Conservation (phyloP, 2,797 vertebrate species). For the Chromobotia macracanthus region DNA sequence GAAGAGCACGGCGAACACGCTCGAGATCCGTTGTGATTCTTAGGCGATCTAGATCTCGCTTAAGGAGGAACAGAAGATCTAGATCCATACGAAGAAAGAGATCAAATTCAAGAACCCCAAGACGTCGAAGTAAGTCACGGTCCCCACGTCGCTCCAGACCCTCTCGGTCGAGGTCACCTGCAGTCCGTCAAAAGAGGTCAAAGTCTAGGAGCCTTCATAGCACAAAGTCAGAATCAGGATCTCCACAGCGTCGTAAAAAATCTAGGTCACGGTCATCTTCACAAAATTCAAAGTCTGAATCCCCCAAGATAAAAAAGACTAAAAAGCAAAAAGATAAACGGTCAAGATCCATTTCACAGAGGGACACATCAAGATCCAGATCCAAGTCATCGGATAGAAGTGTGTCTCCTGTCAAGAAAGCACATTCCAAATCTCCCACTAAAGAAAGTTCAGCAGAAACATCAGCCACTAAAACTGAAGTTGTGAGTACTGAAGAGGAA, state of each 20-base stretch:
- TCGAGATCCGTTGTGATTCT: slow-evolving; percentile 74
- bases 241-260: slow-evolving; percentile 65
- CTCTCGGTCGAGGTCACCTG: slow-evolving; percentile 65
- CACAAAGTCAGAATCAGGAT: slow-evolving; percentile 70
- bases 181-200: slow-evolving; percentile 49
- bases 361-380: slow-evolving; percentile 72
- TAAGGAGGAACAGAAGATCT: slow-evolving; percentile 64
- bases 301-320: slow-evolving; percentile 62
- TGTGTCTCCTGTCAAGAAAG: slow-evolving; percentile 68
- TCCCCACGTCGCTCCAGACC: slow-evolving; percentile 69
- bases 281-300: slow-evolving; percentile 69
- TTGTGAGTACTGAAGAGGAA: background rate
- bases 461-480: slow-evolving; percentile 9
- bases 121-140: slow-evolving; percentile 55
- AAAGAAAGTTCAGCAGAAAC: slow-evolving; percentile 58
- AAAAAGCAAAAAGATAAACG: slow-evolving; percentile 61
- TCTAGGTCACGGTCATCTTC: slow-evolving; percentile 79
- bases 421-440: slow-evolving; percentile 67
- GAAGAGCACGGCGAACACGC: slow-evolving; percentile 71
- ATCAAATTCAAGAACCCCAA: slow-evolving; percentile 59
- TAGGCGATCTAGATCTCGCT: slow-evolving; percentile 60
- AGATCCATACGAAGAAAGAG: slow-evolving; percentile 49
- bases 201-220: slow-evolving; percentile 56
- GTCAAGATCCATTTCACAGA: slow-evolving; percentile 61
- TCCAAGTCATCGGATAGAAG: slow-evolving; percentile 70